phyloP scores from a whole-genome alignment of 1,140 invertebrate genomes.

The Apis mellifera region Amel_HAv3.1 CM009933.2:8832001-8832500 shows the following conservation, averaged over 20 bases:
- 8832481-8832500: constrained; percentile 29
- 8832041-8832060: not conserved
- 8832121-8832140: too few relatives aligned
- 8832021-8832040: too few relatives aligned
- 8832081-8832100: too few relatives aligned
- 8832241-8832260: too few relatives aligned
- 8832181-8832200: too few relatives aligned
- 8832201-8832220: too few relatives aligned
- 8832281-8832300: not conserved
- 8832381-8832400: not conserved
- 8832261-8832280: too few relatives aligned
- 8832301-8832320: not conserved
- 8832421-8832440: not conserved
- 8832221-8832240: too few relatives aligned
- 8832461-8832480: not conserved
- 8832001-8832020: not conserved
- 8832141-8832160: too few relatives aligned
- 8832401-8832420: constrained; percentile 32
- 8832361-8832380: constrained; percentile 9
- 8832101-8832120: too few relatives aligned
- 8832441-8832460: constrained; percentile 22
- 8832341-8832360: not conserved
- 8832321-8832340: not conserved
- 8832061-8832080: not conserved
- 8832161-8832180: too few relatives aligned